A percentile compares a stretch with the other conserved stretches of the same genome.
Conservation (phyloP, 1,140 invertebrate genomes). For the Cherax destructor region DNA sequence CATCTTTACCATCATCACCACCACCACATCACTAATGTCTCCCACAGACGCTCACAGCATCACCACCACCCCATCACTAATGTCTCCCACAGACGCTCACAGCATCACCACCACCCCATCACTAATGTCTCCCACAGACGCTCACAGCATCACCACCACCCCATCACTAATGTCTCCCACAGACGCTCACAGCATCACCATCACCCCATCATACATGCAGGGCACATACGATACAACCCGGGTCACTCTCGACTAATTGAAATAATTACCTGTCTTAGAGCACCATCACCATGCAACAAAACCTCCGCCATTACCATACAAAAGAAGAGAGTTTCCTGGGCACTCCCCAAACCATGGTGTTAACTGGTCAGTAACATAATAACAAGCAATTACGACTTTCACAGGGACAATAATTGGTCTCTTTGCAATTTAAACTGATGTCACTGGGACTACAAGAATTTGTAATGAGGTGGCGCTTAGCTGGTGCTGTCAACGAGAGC, state of each 20-base stretch:
- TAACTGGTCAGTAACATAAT: slow-evolving; percentile 56
- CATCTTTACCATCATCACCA: too few relatives aligned
- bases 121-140: too few relatives aligned
- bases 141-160: not conserved
- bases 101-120: not conserved
- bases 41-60: too few relatives aligned
- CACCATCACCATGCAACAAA: slow-evolving; percentile 59
- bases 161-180: not conserved
- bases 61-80: too few relatives aligned
- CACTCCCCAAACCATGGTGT: slow-evolving; percentile 37
- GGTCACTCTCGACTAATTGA: slow-evolving; percentile 54
- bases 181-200: not conserved
- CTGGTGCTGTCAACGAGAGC: slow-evolving; percentile 21
- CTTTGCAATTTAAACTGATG: slow-evolving; percentile 66
- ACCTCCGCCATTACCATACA: slow-evolving; percentile 57
- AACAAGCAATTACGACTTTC: slow-evolving; percentile 61
- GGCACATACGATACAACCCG: slow-evolving; percentile 24
- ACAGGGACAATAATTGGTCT: slow-evolving; percentile 67
- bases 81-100: not conserved
- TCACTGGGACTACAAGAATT: slow-evolving; percentile 43
- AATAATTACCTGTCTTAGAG: slow-evolving; percentile 54
- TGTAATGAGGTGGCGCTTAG: slow-evolving; percentile 38
- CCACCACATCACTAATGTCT: too few relatives aligned
- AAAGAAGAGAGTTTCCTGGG: slow-evolving; percentile 31
- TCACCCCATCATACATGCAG: slow-evolving; percentile 14